Base-by-base conservation (phyloP, 2,888 invertebrate species). In the Caenorhabditis doughertyi region DNA sequence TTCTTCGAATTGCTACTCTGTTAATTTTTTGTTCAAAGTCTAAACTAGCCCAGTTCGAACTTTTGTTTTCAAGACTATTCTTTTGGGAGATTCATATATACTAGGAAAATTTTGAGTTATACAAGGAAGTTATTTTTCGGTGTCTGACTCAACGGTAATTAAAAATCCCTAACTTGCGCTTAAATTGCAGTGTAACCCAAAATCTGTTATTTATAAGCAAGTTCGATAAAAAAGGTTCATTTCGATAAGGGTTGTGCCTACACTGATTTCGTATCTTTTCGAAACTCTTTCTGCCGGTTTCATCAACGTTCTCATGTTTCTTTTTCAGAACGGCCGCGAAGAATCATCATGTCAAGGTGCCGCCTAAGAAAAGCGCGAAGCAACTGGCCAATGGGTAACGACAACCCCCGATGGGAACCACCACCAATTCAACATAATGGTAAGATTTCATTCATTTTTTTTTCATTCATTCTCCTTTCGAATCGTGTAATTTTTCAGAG, bases 361-460 rank as follows among this genome's bases (percentile, higher is more conserved):
- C 35, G 77, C 32, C 44, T 77, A 16, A 29, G 68, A 60, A 77
- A 77, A 62, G 62, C 77, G 35, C 39, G 77, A 53, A 77, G 77
- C 51, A 77, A 77, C 25, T 77, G 77, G 77, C 77, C 77, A 32
- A 77, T 77, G 60, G 77, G 77, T 13, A 68, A 68, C 23, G 60
- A 77, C 55, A 44, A 53, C 29, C 53, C 53, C 18, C 42, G 68
- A 9, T 77, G 77, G 77, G 77, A 77, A 44, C 68, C 77, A 21
- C 77, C 77, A 13, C 77, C 77, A 44, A 23, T 68, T 35, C 77
- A 68, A 5, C 53, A 16, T 4, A 77, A 77, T 53, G 68, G 77
- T 77, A 11, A 27, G 58, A 3, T 39, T 7, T 32, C 9, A 7
- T 32, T 32, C 5, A 32, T 32, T 4, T 39, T 39, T 39, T 39